Evolutionary conservation across 1,140 invertebrate species (phyloP).

Genomic region (Heliothis virescens): DNA sequence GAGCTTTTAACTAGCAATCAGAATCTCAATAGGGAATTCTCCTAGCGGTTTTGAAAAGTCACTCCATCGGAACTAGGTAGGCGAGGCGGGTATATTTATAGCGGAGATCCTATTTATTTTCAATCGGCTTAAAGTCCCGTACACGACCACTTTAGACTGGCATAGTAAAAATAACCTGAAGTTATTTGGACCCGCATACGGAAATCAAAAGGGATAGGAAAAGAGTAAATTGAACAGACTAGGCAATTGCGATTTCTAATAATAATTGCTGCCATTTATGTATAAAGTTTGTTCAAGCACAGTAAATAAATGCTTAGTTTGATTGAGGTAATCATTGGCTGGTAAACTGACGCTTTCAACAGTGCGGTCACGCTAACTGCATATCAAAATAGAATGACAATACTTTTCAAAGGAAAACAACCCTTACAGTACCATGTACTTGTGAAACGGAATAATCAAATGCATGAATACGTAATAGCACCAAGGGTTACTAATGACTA

Average conservation of each 20-base stretch:
- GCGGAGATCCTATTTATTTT: not conserved
- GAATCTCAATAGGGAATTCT: not conserved
- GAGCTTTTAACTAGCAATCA: not conserved
- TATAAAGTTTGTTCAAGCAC: too few relatives aligned
- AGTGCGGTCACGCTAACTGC: not conserved
- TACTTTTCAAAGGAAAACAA: not conserved
- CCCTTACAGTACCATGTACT: not conserved
- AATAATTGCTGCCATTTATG: too few relatives aligned
- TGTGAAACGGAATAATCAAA: conserved; percentile 8
- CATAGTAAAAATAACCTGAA: not conserved
- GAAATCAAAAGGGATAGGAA: too few relatives aligned
- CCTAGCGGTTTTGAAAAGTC: not conserved
- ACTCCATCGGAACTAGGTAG: too few relatives aligned
- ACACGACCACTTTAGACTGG: not conserved
- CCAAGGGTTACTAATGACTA: not conserved
- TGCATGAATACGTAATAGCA: not conserved
- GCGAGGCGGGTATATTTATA: not conserved
- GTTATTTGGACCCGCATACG: too few relatives aligned
- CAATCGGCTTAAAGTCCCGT: not conserved
- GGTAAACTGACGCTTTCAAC: not conserved
- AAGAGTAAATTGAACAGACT: too few relatives aligned
- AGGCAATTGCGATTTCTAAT: too few relatives aligned
- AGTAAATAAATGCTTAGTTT: too few relatives aligned
- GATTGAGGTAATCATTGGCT: too few relatives aligned
- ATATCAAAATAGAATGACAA: not conserved